Evolutionary conservation across 2,797 vertebrate species (phyloP), one percentile per base, ranked within the genome.

Genomic region (Enteromius thamalakanensis): DNA sequence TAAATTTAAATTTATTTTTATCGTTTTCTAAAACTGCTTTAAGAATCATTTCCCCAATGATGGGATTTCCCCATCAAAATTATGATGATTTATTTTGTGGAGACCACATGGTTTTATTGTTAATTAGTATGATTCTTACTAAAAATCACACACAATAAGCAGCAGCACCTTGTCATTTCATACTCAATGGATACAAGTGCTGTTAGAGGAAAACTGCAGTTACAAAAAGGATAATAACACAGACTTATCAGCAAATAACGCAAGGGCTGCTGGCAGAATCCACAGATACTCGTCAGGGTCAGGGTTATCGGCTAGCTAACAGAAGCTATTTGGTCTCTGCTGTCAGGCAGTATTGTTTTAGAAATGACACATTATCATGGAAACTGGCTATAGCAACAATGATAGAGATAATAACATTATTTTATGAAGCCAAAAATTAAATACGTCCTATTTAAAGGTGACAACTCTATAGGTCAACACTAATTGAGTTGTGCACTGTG

Each of bases 361-460:
- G 45, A 87, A 86, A 86, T 84, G 6, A 76, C 79, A 86, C 58
- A 87, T 86, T 85, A 86, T 40, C 79, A 83, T 76, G 53, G 71
- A 58, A 86, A 71, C 29, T 62, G 65, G 51, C 34, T 53, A 9
- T 42, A 1, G 51, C 10, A 51, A 34, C 53, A 49, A 21, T 21
- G 62, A 42, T 10, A 55, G 34, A 74, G n/a, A 83, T 76, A 62
- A 47, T 15, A 32, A 32, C 40, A 68, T 68, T 58, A 55, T 79
- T 72, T 68, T 34, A 32, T 71, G 40, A 47, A 74, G 58, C 40
- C 37, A 76, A 17, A 40, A 76, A 58, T 34, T 32, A 60, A 58
- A 62, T 49, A 9, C 37, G 75, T 79, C 17, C 83, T 82, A 29
- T 80, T 84, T 42, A 49, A 62, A 26, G 9, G 4, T 80, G 53